These are phyloP conservation scores for Spheniscus mendiculus DNA, from an alignment of 2,113 vertebrate genomes.

Conservation along the genomic window DNA sequence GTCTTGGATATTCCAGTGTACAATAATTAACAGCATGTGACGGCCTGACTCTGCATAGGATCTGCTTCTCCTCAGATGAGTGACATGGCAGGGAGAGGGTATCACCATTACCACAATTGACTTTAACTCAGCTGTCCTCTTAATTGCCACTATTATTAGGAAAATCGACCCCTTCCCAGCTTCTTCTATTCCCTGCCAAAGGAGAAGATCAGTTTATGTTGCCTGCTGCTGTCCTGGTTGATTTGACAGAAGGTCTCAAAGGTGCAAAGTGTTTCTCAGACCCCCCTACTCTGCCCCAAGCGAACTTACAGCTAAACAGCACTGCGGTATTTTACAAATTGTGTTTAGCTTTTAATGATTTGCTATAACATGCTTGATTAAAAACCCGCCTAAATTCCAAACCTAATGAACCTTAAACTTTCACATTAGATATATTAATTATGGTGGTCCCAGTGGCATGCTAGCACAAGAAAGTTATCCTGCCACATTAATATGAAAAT, in stretches of 20 bases:
- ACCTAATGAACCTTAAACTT: constrained; percentile 72
- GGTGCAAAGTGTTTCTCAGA: background rate
- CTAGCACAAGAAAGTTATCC: background rate
- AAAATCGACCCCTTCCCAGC: background rate
- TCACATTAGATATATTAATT: constrained; percentile 69
- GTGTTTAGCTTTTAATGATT: constrained; percentile 56
- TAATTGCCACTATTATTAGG: background rate
- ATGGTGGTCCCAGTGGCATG: constrained; percentile 28
- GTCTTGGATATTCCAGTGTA: background rate
- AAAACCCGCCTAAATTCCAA: constrained; percentile 64
- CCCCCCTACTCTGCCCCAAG: background rate
- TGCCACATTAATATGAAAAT: constrained; percentile 48
- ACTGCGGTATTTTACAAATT: background rate
- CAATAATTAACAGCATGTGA: background rate
- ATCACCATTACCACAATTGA: background rate
- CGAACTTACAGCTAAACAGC: background rate
- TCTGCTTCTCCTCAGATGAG: background rate
- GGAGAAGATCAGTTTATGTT: background rate
- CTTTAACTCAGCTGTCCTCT: background rate
- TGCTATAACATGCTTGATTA: constrained; percentile 67
- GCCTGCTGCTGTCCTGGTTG: background rate
- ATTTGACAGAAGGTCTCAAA: background rate
- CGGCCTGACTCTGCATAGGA: background rate
- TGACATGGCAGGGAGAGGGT: background rate
- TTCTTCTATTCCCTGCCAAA: background rate